A percentile compares a stretch with the other conserved stretches of the same genome.
phyloP scores from a whole-genome alignment of 2,797 vertebrate genomes.

The Mormyrops boulengeri region DNA sequence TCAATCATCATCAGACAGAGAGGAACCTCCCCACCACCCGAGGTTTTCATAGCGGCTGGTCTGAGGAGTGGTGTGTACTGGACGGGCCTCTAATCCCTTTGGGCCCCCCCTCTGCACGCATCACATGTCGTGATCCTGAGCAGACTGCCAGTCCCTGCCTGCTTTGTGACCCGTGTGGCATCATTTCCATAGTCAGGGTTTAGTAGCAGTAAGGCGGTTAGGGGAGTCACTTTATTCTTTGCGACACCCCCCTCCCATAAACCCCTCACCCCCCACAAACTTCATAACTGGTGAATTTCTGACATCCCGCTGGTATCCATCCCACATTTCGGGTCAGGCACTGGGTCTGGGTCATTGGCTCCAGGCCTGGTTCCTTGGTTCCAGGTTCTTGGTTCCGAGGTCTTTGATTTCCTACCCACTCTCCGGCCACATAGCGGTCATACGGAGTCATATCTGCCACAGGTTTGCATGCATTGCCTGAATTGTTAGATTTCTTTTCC shows the following conservation, averaged over 20 bases:
- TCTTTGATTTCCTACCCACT: too few species aligned
- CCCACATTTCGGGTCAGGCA: too few species aligned
- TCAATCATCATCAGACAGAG: conserved; percentile 40
- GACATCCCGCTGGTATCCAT: too few species aligned
- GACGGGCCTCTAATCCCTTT: conserved; percentile 39
- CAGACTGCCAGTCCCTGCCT: conserved; percentile 12
- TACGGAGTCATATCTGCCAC: not conserved
- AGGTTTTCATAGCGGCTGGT: conserved; percentile 41
- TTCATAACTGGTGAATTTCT: too few species aligned
- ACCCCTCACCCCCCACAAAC: too few species aligned
- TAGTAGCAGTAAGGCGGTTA: not conserved
- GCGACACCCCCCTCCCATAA: too few species aligned
- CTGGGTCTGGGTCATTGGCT: too few species aligned
- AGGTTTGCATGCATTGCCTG: not conserved
- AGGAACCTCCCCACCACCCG: conserved; percentile 40
- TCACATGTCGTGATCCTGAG: conserved; percentile 4
- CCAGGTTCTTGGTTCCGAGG: too few species aligned
- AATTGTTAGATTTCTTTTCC: not conserved
- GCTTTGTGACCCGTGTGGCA: conserved; percentile 4
- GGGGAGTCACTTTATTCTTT: too few species aligned
- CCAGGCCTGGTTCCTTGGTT: too few species aligned
- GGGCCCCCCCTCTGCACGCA: conserved; percentile 26
- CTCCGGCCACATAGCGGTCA: not conserved
- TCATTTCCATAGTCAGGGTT: conserved; percentile 34
- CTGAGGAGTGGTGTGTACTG: not conserved